These are phyloP conservation scores for Hedya salicella DNA, from an alignment of 2,888 invertebrate species.

Conservation along the genomic window DNA sequence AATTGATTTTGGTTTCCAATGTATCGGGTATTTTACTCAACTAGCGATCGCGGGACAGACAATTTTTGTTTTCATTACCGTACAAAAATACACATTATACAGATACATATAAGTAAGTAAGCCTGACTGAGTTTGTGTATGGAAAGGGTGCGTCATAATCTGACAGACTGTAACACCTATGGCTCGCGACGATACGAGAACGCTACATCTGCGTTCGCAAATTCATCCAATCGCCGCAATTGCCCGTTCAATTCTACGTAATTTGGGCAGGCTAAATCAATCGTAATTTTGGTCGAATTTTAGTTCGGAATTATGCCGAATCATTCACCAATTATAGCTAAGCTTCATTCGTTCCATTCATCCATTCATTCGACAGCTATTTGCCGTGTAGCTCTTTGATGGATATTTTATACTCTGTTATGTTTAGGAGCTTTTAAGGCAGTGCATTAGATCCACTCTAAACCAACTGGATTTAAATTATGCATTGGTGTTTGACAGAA, in stretches of 20 bases:
- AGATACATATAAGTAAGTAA: too few species aligned
- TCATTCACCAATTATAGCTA: conserved; percentile 22
- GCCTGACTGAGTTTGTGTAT: too few species aligned
- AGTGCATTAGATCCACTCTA: too few species aligned
- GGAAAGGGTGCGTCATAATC: too few species aligned
- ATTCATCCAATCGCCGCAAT: conserved; percentile 1
- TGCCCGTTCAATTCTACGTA: conserved; percentile 11
- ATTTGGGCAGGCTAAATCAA: conserved; percentile 21
- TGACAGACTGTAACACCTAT: too few species aligned
- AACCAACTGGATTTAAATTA: too few species aligned
- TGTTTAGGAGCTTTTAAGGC: background rate
- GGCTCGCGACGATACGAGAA: background rate
- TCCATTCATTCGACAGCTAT: conserved; percentile 7
- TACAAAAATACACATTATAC: too few species aligned
- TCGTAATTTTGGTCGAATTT: conserved; percentile 24
- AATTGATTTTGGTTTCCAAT: too few species aligned
- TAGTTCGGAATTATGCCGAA: conserved; percentile 25
- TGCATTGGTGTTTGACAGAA: too few species aligned
- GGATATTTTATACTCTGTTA: conserved; percentile 6
- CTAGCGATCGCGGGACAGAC: too few species aligned
- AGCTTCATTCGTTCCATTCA: conserved; percentile 24
- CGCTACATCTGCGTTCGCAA: background rate
- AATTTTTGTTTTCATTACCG: too few species aligned
- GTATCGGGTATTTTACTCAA: too few species aligned
- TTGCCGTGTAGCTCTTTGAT: conserved; percentile 6